Evolutionary conservation across 2,888 invertebrate genomes (phyloP).

Genomic region (Euclidia mi): DNA sequence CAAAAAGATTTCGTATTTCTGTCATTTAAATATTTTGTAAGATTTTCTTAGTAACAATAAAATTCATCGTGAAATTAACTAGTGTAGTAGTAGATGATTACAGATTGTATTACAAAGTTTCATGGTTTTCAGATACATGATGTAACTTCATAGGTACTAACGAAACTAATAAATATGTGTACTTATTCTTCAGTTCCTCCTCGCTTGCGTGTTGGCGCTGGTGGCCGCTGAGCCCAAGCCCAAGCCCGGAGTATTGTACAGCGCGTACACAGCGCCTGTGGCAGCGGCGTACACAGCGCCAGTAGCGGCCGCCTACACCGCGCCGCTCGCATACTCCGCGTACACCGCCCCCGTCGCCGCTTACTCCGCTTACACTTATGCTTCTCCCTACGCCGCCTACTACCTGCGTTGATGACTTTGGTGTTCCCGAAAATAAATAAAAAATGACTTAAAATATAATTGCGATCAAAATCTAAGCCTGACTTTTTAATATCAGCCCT

Average conservation of each 20-base stretch:
- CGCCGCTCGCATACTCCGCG: slow-evolving; percentile 62
- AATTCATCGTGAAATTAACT: too few species aligned
- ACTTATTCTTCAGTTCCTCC: slow-evolving; percentile 72
- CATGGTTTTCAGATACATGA: too few species aligned
- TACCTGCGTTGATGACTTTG: slow-evolving; percentile 19
- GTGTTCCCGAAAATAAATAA: background rate
- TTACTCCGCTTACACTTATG: slow-evolving; percentile 69
- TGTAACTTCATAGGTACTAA: too few species aligned
- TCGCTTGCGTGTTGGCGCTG: slow-evolving; percentile 86
- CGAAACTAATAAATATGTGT: too few species aligned
- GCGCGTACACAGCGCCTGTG: slow-evolving; percentile 65
- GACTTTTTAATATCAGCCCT: background rate
- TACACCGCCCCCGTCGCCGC: slow-evolving; percentile 53
- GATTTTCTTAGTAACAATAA: too few species aligned
- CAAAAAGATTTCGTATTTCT: too few species aligned
- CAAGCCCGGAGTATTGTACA: slow-evolving; percentile 63
- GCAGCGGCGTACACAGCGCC: slow-evolving; percentile 73
- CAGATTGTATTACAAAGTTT: too few species aligned
- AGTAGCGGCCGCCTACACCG: slow-evolving; percentile 68
- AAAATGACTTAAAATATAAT: background rate
- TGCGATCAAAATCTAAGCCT: background rate
- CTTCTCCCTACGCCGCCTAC: slow-evolving; percentile 58
- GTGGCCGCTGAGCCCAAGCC: slow-evolving; percentile 75
- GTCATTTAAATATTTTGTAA: too few species aligned
- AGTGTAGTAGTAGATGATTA: too few species aligned